phyloP scores from a whole-genome alignment of 2,888 invertebrate species.

The Harpagoxenus sublaevis region DNA sequence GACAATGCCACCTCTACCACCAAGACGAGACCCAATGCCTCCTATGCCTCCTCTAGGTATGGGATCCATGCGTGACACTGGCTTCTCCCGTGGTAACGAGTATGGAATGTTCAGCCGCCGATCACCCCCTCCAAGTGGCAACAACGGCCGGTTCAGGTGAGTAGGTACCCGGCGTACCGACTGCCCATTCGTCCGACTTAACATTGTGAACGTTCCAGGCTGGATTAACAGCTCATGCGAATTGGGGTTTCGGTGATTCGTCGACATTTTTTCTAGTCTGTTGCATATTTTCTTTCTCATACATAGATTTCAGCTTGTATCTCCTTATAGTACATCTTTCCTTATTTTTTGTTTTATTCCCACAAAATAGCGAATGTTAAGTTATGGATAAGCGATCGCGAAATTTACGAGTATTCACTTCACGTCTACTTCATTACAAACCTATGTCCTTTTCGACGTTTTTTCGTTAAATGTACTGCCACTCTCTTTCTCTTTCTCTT shows the following conservation, averaged over 20 bases:
- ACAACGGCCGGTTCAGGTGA: constrained; percentile 86
- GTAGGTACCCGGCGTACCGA: constrained; percentile 74
- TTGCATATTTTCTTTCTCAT: constrained; percentile 60
- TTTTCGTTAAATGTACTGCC: constrained; percentile 45
- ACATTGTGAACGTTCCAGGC: constrained; percentile 83
- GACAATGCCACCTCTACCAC: constrained; percentile 90
- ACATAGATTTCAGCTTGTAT: constrained; percentile 53
- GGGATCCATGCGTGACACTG: constrained; percentile 90
- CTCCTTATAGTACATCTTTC: constrained; percentile 49
- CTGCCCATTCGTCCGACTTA: constrained; percentile 82
- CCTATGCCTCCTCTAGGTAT: constrained; percentile 91
- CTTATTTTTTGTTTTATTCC: constrained; percentile 52
- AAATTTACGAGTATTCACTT: constrained; percentile 29
- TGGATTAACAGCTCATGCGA: constrained; percentile 85
- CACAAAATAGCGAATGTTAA: constrained; percentile 40
- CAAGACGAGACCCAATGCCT: constrained; percentile 92
- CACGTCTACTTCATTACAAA: constrained; percentile 30
- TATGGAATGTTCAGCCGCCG: constrained; percentile 95
- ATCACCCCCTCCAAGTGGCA: constrained; percentile 89
- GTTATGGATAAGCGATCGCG: constrained; percentile 43
- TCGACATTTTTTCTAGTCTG: constrained; percentile 71
- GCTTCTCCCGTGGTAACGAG: constrained; percentile 89
- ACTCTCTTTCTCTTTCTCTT: constrained; percentile 37
- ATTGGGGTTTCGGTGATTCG: constrained; percentile 82
- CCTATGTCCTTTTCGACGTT: constrained; percentile 20